Percentiles rank a stretch among this genome's conserved stretches.
These are phyloP conservation scores for Steatocranus sp. DNA, from an alignment of 2,797 vertebrate species.

Conservation along the genomic window DNA sequence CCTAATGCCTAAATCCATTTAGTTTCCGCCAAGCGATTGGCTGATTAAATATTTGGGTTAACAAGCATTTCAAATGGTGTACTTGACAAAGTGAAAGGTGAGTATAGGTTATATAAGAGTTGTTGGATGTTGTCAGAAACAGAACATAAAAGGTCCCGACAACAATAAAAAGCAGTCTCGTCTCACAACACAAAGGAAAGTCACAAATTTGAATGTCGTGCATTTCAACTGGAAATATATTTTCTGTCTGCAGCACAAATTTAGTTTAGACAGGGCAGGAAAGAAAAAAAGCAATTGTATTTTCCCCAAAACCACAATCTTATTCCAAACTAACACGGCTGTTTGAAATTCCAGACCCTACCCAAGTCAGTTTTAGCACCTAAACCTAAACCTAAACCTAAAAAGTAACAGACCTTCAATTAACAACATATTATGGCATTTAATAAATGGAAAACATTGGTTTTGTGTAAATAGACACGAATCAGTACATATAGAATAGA, in stretches of 20 bases:
- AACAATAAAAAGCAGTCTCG: neutral
- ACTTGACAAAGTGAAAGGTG: neutral
- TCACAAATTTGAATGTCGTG: neutral
- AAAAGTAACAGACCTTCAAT: neutral
- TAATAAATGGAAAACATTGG: neutral
- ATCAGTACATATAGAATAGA: neutral
- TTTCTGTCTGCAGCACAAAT: neutral
- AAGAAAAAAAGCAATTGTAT: neutral
- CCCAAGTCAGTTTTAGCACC: neutral
- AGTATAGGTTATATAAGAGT: rapidly evolving
- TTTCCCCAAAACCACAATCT: neutral
- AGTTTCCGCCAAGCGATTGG: rapidly evolving
- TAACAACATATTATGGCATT: neutral
- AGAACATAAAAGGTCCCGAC: rapidly evolving
- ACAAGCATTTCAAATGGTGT: neutral
- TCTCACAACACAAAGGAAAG: neutral
- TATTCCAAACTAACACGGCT: rapidly evolving
- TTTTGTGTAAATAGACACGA: rapidly evolving
- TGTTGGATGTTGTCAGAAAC: neutral
- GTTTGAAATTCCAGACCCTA: rapidly evolving
- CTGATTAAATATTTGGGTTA: neutral
- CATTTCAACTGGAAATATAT: neutral
- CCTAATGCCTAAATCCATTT: neutral
- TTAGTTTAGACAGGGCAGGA: neutral
- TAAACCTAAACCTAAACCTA: no score